Conservation (phyloP, 2,113 vertebrate species). For the Barbus barbus region DNA sequence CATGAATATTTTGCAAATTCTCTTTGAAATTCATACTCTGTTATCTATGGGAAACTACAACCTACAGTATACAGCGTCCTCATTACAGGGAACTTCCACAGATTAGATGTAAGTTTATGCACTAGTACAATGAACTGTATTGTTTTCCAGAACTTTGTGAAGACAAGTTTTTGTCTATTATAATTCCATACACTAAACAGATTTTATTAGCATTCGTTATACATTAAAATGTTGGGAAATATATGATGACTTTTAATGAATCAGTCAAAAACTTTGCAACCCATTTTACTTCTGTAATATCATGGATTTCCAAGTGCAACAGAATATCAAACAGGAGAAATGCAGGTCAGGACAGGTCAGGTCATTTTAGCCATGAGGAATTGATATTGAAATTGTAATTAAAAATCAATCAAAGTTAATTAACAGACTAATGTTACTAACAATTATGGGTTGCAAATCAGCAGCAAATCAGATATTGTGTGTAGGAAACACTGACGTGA, state of each 20-base stretch:
- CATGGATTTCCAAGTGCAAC: not conserved
- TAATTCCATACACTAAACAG: not conserved
- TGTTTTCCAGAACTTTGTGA: not conserved
- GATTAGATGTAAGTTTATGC: not conserved
- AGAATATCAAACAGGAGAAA: not conserved
- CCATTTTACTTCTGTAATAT: not conserved
- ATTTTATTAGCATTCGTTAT: not conserved
- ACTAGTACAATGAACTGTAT: not conserved
- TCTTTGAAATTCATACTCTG: conserved; percentile 33
- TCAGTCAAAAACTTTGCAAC: not conserved
- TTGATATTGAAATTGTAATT: too few relatives aligned
- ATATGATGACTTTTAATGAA: not conserved
- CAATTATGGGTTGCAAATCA: too few relatives aligned
- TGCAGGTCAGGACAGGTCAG: not conserved
- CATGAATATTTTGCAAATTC: conserved; percentile 43
- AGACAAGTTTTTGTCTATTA: not conserved
- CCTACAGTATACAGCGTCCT: not conserved
- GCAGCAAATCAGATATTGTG: too few relatives aligned
- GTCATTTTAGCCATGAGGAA: too few relatives aligned
- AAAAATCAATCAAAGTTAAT: too few relatives aligned
- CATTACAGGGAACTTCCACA: not conserved
- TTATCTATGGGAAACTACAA: conserved; percentile 1
- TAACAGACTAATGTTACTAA: too few relatives aligned
- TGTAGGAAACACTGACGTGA: too few relatives aligned
- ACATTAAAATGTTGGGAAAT: too few relatives aligned